Percentiles rank a stretch among this genome's conserved stretches.
Evolutionary conservation across 2,797 vertebrate species (phyloP).

Genomic region (Eulemur coronatus): DNA sequence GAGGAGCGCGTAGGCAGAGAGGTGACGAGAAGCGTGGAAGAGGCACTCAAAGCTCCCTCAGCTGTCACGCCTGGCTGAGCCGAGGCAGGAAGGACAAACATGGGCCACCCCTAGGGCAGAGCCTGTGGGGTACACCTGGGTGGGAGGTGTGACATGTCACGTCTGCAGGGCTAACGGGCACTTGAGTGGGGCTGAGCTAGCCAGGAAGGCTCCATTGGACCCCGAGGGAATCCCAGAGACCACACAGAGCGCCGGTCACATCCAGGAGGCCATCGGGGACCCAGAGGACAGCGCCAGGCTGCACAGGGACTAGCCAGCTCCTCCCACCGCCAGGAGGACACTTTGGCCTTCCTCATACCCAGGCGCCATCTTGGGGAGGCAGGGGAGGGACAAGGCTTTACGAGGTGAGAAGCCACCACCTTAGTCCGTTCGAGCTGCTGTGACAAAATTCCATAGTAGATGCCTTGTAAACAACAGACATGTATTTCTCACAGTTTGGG

Average conservation of each 20-base stretch:
- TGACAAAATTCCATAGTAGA: neutral
- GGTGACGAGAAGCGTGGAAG: too few species aligned
- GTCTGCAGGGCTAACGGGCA: too few species aligned
- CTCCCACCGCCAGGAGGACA: neutral
- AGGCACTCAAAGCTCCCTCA: neutral
- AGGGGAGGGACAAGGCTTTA: neutral
- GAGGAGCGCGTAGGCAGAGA: neutral
- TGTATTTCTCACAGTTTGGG: neutral
- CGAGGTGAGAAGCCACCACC: neutral
- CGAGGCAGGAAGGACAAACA: too few species aligned
- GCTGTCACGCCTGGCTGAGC: accelerated
- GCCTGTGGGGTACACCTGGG: too few species aligned
- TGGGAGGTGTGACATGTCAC: neutral
- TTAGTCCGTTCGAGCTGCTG: neutral
- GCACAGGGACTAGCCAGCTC: neutral
- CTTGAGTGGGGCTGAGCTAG: neutral
- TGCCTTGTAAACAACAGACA: neutral
- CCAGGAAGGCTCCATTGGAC: neutral
- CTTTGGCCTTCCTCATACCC: neutral
- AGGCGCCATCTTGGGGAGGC: neutral
- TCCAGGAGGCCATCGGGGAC: neutral
- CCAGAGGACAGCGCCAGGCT: neutral
- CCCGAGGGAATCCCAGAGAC: neutral
- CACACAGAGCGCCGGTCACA: accelerated
- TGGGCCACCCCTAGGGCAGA: neutral